Conservation (phyloP, 1,140 invertebrate genomes). For the Ostrea edulis region DNA sequence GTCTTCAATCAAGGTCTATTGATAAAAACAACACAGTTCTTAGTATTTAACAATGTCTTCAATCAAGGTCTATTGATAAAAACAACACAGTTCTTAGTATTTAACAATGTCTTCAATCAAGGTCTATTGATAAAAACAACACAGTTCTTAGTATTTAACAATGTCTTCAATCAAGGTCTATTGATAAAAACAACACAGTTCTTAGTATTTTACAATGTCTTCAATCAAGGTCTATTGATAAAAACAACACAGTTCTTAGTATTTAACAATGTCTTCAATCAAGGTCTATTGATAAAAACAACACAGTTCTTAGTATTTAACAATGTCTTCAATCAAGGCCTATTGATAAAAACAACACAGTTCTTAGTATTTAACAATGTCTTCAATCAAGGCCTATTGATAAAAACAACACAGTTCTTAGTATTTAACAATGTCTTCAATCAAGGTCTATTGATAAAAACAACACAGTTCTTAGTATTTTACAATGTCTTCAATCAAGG, state of each 20-base stretch:
- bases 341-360: constrained; percentile 63
- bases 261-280: too few relatives aligned
- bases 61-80: constrained; percentile 84
- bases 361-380: too few relatives aligned
- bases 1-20: constrained; percentile 87
- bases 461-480: neutral
- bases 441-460: constrained; percentile 83
- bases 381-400: constrained; percentile 86
- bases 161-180: constrained; percentile 89
- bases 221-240: constrained; percentile 85
- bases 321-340: too few relatives aligned
- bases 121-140: constrained; percentile 80
- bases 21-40: constrained; percentile 46
- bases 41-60: too few relatives aligned
- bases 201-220: too few relatives aligned
- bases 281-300: constrained; percentile 82
- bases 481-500: too few relatives aligned
- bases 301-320: neutral
- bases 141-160: neutral
- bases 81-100: constrained; percentile 4
- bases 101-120: too few relatives aligned
- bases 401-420: constrained; percentile 36
- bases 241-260: constrained; percentile 31
- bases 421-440: too few relatives aligned
- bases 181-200: constrained; percentile 52